Evolutionary conservation across 2,888 invertebrate species (phyloP).

Genomic region (Ichneumoninae sp.): DNA sequence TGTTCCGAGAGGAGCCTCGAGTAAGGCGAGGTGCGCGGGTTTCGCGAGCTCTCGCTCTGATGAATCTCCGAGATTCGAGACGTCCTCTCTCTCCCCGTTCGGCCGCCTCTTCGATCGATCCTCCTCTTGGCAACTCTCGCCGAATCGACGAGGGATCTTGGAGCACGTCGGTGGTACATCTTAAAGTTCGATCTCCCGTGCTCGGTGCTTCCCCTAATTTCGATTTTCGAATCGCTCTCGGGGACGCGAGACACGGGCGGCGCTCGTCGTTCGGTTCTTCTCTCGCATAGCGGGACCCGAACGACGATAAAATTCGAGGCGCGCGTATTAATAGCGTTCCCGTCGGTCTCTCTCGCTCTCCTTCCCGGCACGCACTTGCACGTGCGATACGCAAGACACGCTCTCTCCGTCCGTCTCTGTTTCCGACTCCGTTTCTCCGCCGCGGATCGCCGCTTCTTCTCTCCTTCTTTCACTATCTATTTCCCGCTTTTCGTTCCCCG

Average conservation of each 20-base stretch:
- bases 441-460: constrained; percentile 3
- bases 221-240: constrained; percentile 59
- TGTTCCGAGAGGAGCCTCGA: background rate
- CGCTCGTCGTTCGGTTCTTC: constrained; percentile 22
- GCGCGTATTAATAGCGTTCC: constrained; percentile 58
- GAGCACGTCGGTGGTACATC: constrained; percentile 53
- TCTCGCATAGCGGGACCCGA: constrained; percentile 26
- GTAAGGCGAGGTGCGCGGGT: background rate
- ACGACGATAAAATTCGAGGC: constrained; percentile 67
- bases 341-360: constrained; percentile 17
- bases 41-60: constrained; percentile 4
- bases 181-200: constrained; percentile 54
- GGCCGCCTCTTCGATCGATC: constrained; percentile 13
- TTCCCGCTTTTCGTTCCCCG: constrained; percentile 39
- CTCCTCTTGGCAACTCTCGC: constrained; percentile 56
- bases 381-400: constrained; percentile 61
- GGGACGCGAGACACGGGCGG: background rate
- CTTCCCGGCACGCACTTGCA: constrained; percentile 23
- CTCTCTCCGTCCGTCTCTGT: constrained; percentile 16
- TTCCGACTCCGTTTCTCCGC: background rate
- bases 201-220: constrained; percentile 54
- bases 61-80: constrained; percentile 35
- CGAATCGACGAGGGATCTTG: constrained; percentile 62
- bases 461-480: constrained; percentile 44
- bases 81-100: background rate